These are phyloP conservation scores for Aplocera efformata DNA, from an alignment of 2,888 invertebrate genomes.

Conservation along the genomic window DNA sequence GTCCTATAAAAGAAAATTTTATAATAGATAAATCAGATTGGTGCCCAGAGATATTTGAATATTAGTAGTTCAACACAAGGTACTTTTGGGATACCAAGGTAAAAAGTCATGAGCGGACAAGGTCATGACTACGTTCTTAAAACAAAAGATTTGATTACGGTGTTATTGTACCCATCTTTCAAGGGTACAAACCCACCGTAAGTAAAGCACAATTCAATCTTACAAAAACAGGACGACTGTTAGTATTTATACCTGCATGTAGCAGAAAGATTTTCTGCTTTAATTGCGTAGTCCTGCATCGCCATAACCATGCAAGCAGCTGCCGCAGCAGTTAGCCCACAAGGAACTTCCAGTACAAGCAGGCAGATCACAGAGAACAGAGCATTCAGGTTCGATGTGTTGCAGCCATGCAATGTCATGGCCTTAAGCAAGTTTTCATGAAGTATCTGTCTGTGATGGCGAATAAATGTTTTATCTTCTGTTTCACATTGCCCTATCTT, in stretches of 20 bases:
- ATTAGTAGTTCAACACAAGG: no score
- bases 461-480: constrained; percentile 75
- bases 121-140: no score
- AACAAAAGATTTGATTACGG: no score
- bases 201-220: no score
- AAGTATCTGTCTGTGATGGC: constrained; percentile 66
- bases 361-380: constrained; percentile 78
- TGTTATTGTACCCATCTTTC: no score
- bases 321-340: constrained; percentile 81
- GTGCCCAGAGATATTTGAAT: no score
- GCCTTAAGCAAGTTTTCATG: constrained; percentile 61
- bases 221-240: no score
- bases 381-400: constrained; percentile 73
- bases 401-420: constrained; percentile 62
- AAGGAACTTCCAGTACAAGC: constrained; percentile 80
- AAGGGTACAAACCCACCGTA: no score
- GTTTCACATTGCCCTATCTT: constrained; percentile 51
- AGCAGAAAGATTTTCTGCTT: constrained; percentile 48
- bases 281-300: constrained; percentile 79
- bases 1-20: no score
- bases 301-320: constrained; percentile 81
- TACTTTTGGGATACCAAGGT: no score
- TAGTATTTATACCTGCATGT: constrained; percentile 63
- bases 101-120: no score
- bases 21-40: no score